A percentile compares a stretch with the other conserved stretches of the same genome.
These are phyloP conservation scores for Chaetura pelagica DNA, from an alignment of 2,113 vertebrate genomes.

Conservation along the genomic window DNA sequence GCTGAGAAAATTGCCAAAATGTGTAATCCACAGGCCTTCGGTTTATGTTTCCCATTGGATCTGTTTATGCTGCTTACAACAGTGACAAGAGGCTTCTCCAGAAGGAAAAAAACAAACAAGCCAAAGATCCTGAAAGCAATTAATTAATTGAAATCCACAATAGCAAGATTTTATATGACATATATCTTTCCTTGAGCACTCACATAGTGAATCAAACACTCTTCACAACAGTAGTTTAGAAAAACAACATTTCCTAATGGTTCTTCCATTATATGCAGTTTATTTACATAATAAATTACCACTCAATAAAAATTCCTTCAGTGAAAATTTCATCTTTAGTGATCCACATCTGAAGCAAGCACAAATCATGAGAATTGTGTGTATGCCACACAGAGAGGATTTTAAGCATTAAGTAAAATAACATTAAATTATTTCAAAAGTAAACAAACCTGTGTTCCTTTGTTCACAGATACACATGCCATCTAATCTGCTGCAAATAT, in stretches of 20 bases:
- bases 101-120: neutral
- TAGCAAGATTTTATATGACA: neutral
- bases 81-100: neutral
- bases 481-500: conserved; percentile 3
- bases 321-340: neutral
- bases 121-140: neutral
- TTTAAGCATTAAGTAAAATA: neutral
- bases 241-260: neutral
- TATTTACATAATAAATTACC: neutral
- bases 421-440: neutral
- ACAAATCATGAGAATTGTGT: neutral
- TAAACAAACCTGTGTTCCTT: neutral
- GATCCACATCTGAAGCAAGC: neutral
- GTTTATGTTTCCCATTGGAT: neutral
- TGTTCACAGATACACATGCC: neutral
- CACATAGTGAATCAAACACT: neutral
- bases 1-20: neutral
- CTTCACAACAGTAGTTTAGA: neutral
- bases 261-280: neutral
- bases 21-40: neutral
- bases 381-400: neutral
- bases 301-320: neutral
- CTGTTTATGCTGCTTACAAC: neutral
- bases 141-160: neutral
- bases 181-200: neutral